Conservation (phyloP, 2,888 invertebrate genomes). For the Pantelozetes paolii region DNA sequence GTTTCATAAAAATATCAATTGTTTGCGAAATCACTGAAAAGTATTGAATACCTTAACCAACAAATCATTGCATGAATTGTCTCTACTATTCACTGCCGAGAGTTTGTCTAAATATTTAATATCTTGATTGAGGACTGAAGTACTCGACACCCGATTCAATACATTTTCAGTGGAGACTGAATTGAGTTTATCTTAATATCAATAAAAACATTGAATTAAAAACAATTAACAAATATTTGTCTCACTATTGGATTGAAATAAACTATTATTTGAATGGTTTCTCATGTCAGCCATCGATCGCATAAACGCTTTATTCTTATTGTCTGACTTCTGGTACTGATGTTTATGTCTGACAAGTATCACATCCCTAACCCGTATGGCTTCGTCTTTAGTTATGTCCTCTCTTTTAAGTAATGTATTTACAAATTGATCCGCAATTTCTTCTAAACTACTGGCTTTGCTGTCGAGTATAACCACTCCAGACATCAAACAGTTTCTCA, state of each 20-base stretch:
- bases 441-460: slow-evolving; percentile 79
- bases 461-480: slow-evolving; percentile 90
- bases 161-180: not conserved
- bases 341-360: slow-evolving; percentile 83
- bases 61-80: not conserved
- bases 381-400: slow-evolving; percentile 59
- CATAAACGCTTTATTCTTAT: slow-evolving; percentile 67
- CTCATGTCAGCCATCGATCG: slow-evolving; percentile 94
- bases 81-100: not conserved
- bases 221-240: slow-evolving; percentile 4
- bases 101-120: not conserved
- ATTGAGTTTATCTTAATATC: not conserved
- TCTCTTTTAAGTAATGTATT: not conserved
- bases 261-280: slow-evolving; percentile 86
- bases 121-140: not conserved
- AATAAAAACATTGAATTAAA: not conserved
- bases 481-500: slow-evolving; percentile 82
- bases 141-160: slow-evolving; percentile 1
- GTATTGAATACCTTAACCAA: not conserved
- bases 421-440: slow-evolving; percentile 61
- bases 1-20: no score
- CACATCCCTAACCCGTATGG: slow-evolving; percentile 73
- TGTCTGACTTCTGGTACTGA: slow-evolving; percentile 71
- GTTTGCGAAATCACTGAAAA: no score
- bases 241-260: slow-evolving; percentile 57